phyloP scores from a whole-genome alignment of 1,140 invertebrate genomes.

The Anadara kagoshimensis region DNA sequence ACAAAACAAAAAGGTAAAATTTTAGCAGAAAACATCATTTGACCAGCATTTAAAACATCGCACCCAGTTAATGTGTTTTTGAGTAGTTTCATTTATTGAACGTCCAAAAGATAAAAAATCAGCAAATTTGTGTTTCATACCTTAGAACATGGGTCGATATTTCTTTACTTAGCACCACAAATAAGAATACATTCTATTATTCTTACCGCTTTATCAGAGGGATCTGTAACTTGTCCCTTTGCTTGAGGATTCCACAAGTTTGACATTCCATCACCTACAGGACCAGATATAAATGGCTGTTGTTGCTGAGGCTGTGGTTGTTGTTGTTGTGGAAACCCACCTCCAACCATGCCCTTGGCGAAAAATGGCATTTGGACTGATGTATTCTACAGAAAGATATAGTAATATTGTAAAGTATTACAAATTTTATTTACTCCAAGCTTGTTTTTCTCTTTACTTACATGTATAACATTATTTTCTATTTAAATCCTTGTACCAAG shows the following conservation, averaged over 20 bases:
- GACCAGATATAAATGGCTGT: slow-evolving; percentile 36
- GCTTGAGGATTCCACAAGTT: slow-evolving; percentile 40
- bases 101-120: too few species aligned
- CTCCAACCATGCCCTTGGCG: slow-evolving; percentile 23
- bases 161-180: too few species aligned
- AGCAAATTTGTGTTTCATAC: too few species aligned
- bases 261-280: slow-evolving; percentile 36
- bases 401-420: too few species aligned
- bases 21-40: not conserved
- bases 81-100: too few species aligned
- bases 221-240: slow-evolving; percentile 41
- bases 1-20: too few species aligned
- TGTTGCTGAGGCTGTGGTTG: slow-evolving; percentile 3
- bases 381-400: not conserved
- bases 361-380: slow-evolving; percentile 26
- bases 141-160: too few species aligned
- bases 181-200: not conserved
- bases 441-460: too few species aligned
- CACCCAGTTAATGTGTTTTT: too few species aligned
- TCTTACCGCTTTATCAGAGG: slow-evolving; percentile 45
- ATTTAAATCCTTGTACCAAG: too few species aligned
- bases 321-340: slow-evolving; percentile 1
- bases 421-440: too few species aligned
- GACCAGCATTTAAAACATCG: not conserved
- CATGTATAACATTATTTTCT: too few species aligned